Conservation (phyloP, 92 coral and sea anemone genomes). For the Porites divaricata region DNA sequence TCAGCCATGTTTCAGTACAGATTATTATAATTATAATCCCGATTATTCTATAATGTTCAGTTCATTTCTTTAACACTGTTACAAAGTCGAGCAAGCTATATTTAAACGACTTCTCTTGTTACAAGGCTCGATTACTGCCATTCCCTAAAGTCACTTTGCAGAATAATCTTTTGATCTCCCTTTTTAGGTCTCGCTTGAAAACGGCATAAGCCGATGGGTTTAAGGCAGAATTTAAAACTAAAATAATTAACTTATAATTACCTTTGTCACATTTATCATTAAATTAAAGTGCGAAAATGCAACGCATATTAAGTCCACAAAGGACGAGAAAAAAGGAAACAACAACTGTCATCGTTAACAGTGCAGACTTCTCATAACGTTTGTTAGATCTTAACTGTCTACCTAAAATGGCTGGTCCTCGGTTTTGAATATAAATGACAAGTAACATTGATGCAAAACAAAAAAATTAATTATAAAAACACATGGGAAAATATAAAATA, state of each 20-base stretch:
- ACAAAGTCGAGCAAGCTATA: too few species aligned
- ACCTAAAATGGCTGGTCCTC: background rate
- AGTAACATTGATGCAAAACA: background rate
- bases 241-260: background rate
- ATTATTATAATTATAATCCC: too few species aligned
- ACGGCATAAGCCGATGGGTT: slow-evolving; percentile 14
- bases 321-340: background rate
- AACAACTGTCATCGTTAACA: background rate
- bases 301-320: background rate
- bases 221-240: background rate
- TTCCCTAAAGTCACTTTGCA: too few species aligned
- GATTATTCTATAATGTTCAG: too few species aligned
- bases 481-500: slow-evolving; percentile 1
- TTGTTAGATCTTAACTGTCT: slow-evolving; percentile 6
- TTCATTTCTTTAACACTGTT: too few species aligned
- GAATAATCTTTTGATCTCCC: background rate
- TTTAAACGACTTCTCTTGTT: too few species aligned
- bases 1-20: too few species aligned
- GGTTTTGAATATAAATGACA: background rate
- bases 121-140: too few species aligned
- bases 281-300: background rate
- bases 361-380: background rate
- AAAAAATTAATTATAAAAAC: background rate
- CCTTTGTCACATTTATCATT: background rate
- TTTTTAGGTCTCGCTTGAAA: slow-evolving; percentile 10